phyloP scores from a whole-genome alignment of 1,140 invertebrate species.

The Teleopsis dalmanni region DNA sequence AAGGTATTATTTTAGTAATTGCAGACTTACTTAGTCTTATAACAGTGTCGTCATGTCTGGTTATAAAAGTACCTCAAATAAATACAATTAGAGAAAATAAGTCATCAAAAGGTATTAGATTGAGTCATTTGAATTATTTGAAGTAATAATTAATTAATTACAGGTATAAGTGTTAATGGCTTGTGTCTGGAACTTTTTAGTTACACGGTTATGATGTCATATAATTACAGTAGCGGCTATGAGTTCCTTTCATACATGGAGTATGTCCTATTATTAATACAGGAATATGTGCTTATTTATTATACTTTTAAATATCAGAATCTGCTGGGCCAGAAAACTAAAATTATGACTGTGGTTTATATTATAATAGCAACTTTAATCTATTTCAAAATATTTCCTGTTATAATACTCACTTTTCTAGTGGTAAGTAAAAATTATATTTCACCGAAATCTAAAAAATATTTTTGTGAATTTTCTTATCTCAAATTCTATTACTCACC shows the following conservation, averaged over 20 bases:
- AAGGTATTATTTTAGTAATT: conserved; percentile 39
- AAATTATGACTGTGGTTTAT: conserved; percentile 48
- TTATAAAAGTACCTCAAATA: conserved; percentile 63
- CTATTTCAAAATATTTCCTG: conserved; percentile 50
- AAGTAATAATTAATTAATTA: not conserved
- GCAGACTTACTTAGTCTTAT: conserved; percentile 55
- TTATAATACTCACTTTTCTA: conserved; percentile 51
- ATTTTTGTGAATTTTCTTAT: too few species aligned
- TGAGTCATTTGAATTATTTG: not conserved
- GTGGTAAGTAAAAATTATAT: conserved; percentile 49
- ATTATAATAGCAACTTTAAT: conserved; percentile 46
- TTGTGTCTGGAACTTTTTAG: conserved; percentile 48
- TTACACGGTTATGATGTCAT: conserved; percentile 60
- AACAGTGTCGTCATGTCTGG: conserved; percentile 56
- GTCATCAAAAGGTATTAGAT: conserved; percentile 48
- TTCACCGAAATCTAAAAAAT: not conserved
- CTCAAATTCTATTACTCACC: too few species aligned
- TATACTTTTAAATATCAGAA: conserved; percentile 55
- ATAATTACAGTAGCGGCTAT: conserved; percentile 60
- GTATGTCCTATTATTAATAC: conserved; percentile 58
- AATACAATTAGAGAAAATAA: conserved; percentile 51
- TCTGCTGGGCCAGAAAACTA: conserved; percentile 46
- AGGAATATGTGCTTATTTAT: conserved; percentile 58
- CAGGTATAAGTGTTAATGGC: conserved; percentile 32
- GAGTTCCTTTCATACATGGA: conserved; percentile 59